Evolutionary conservation across 2,113 vertebrate genomes (phyloP).

Genomic region (Pholis gunnellus): DNA sequence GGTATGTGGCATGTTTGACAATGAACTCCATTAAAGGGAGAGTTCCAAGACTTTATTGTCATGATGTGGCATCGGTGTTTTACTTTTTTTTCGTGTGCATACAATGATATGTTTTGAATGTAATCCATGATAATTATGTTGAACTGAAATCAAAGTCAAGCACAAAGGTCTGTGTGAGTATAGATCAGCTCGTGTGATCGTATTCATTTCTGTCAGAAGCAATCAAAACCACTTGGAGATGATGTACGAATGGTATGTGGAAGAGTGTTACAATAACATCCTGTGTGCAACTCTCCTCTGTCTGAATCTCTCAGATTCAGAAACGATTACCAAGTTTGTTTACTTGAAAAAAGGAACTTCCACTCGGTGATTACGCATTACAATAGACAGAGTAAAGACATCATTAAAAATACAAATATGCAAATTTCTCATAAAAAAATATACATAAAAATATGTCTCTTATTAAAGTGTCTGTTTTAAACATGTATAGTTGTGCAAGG

Average conservation of each 20-base stretch:
- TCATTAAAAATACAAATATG: no score
- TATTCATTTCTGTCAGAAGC: conserved; percentile 15
- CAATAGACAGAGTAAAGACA: no score
- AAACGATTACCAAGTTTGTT: not conserved
- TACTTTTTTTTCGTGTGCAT: not conserved
- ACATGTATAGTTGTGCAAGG: not conserved
- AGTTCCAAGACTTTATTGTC: not conserved
- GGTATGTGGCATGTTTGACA: conserved; percentile 24
- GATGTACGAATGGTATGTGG: not conserved
- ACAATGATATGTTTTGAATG: not conserved
- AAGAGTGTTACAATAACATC: not conserved
- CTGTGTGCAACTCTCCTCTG: not conserved
- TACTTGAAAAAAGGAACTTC: no score
- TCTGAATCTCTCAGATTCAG: not conserved
- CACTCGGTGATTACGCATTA: no score
- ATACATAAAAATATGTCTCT: no score
- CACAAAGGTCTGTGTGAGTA: conserved; percentile 3
- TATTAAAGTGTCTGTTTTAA: no score
- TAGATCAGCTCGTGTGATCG: conserved; percentile 15
- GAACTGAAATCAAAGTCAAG: conserved; percentile 9
- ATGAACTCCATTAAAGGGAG: conserved; percentile 54
- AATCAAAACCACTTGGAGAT: not conserved
- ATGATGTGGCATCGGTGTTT: no score
- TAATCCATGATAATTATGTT: not conserved
- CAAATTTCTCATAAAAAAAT: no score